Percentiles rank a stretch among this genome's conserved stretches.
phyloP scores from a whole-genome alignment of 2,888 invertebrate species.

The Maniola hyperantus region DNA sequence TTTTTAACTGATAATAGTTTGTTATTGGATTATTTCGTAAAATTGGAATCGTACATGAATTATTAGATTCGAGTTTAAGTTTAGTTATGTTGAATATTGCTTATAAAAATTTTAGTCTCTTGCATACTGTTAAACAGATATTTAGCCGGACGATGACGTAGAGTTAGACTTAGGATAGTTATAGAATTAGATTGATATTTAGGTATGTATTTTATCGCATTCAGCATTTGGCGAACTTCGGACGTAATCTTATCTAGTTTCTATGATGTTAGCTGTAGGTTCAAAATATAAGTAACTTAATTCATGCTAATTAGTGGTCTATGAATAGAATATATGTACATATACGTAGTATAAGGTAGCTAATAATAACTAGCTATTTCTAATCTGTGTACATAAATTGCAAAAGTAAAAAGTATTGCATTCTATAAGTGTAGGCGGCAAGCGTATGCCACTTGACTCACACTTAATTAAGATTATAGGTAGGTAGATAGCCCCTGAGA shows the following conservation, averaged over 20 bases:
- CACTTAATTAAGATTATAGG: neutral
- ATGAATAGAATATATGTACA: constrained; percentile 10
- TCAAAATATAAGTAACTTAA: neutral
- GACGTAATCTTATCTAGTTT: constrained; percentile 11
- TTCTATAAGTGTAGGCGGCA: neutral
- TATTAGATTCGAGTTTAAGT: constrained; percentile 37
- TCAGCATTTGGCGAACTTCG: constrained; percentile 27
- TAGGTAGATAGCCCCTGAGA: constrained; percentile 4
- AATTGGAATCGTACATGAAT: constrained; percentile 37
- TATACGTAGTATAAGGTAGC: constrained; percentile 14
- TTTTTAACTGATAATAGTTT: constrained; percentile 1
- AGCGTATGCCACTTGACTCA: neutral
- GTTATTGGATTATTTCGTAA: constrained; percentile 1
- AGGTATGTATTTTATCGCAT: constrained; percentile 22
- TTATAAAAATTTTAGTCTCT: constrained; percentile 1
- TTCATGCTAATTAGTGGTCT: neutral
- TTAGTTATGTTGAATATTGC: constrained; percentile 7
- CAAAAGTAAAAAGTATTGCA: neutral
- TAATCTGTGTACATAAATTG: neutral
- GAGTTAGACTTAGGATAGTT: constrained; percentile 17
- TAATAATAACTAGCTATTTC: constrained; percentile 8
- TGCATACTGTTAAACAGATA: constrained; percentile 9
- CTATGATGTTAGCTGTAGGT: constrained; percentile 21
- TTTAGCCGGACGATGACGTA: constrained; percentile 31
- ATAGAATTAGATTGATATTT: constrained; percentile 23